Evolutionary conservation across 1,140 invertebrate genomes (phyloP), one percentile per base, ranked within the genome.

Genomic region (Apis cerana): DNA sequence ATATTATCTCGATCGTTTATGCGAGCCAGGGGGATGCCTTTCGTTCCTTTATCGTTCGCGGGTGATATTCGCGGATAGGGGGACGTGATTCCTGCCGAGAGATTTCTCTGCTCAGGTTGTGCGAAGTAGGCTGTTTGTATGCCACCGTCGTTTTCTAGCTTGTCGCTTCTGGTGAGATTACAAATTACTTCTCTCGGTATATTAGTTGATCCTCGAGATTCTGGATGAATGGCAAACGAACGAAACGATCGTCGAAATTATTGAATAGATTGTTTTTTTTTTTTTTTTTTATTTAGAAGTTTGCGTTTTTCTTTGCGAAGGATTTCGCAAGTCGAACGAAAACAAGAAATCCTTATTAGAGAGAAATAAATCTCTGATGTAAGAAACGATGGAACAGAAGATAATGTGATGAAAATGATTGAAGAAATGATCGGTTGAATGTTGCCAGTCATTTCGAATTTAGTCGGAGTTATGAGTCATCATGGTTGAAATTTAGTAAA

Each of bases 151-250:
- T 27, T 61, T 52, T 43, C 10, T 15, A 15, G 27, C 54, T 33
- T 9, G 21, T n/a, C 7, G 71, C 71, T 61, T 61, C 71, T 75
- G 71, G 23, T 61, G 50, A 61, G 56, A 75, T 61, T 75, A 61
- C 56, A 48, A 75, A 75, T 75, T 62, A 9, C 43, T 23, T 12
- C 23, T 11, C 56, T 9, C 15, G 21, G 9, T 9, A 3, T 12
- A 23, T 61, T 62, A 12, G 56, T 23, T 13, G 11, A 23, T 62
- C 21, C n/a, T 3, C 54, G 10, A 48, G 27, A 58, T 56, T 12
- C 33, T 15, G 54, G 15, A 48, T 17, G 54, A 33, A 56, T 27
- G n/a, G 27, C n/a, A 59, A 59, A n/a, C n/a, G n/a, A 27, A 27
- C 33, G 33, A 33, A 27, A 71, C 15, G 17, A 56, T 58, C 27